phyloP scores from a whole-genome alignment of 2,888 invertebrate genomes.

The Cheilosia impressa region DNA sequence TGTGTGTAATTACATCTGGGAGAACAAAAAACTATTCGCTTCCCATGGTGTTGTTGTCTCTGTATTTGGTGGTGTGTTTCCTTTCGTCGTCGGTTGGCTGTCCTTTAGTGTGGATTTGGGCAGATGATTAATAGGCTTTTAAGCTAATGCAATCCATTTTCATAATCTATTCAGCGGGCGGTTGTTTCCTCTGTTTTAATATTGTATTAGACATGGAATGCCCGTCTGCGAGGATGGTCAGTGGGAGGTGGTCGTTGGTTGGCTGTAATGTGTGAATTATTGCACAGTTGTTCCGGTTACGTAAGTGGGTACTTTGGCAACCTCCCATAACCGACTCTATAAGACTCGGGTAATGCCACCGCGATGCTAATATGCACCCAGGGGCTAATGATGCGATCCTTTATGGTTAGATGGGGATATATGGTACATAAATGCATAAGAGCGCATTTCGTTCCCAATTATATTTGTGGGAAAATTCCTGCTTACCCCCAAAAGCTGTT shows the following conservation, averaged over 20 bases:
- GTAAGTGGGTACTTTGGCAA: conserved; percentile 2
- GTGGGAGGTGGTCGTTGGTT: neutral
- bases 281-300: conserved; percentile 3
- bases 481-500: no score
- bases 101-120: conserved; percentile 53
- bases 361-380: neutral
- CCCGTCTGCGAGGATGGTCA: conserved; percentile 24
- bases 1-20: conserved; percentile 47
- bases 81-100: conserved; percentile 13
- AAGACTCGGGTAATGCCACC: neutral
- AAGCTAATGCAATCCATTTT: conserved; percentile 69
- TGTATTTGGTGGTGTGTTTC: neutral
- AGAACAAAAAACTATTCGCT: conserved; percentile 33
- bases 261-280: conserved; percentile 28
- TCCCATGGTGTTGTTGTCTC: conserved; percentile 23
- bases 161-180: conserved; percentile 65
- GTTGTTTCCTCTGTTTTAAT: conserved; percentile 43
- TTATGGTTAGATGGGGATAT: neutral
- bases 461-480: no score
- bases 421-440: no score
- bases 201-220: conserved; percentile 29
- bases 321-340: neutral
- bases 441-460: neutral
- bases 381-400: neutral
- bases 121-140: conserved; percentile 70